Percentiles rank a stretch among this genome's conserved stretches.
Conservation (phyloP, 1,140 invertebrate genomes). For the Cylas formicarius region DNA sequence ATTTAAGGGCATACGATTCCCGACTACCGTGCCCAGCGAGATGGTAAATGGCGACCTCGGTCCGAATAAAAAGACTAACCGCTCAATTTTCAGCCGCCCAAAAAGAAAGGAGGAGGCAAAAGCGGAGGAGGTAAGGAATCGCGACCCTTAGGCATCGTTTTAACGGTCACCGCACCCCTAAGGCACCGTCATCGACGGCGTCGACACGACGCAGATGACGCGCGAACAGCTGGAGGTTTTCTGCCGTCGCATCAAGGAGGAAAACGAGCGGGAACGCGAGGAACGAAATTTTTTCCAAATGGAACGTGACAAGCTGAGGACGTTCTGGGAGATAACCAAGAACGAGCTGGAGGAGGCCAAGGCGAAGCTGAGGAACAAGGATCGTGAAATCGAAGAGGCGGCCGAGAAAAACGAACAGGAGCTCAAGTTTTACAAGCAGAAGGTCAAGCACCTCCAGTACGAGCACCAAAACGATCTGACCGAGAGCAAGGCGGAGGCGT, state of each 20-base stretch:
- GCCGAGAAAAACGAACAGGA: conserved; percentile 81
- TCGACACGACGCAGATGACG: conserved; percentile 86
- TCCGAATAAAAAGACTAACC: too few relatives aligned
- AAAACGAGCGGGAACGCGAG: conserved; percentile 87
- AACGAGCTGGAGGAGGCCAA: conserved; percentile 76
- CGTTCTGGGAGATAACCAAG: conserved; percentile 89
- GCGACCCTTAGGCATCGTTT: not conserved
- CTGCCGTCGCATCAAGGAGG: conserved; percentile 77
- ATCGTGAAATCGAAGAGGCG: conserved; percentile 79
- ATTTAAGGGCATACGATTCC: too few relatives aligned
- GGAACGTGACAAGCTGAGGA: conserved; percentile 88
- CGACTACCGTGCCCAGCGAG: too few relatives aligned
- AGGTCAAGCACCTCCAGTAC: conserved; percentile 87
- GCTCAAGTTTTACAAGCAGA: conserved; percentile 83
- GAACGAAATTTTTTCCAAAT: conserved; percentile 93
- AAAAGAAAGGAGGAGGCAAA: conserved; percentile 31
- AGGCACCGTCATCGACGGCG: conserved; percentile 75
- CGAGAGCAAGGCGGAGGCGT: conserved; percentile 67
- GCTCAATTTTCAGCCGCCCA: conserved; percentile 31
- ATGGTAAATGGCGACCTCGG: too few relatives aligned
- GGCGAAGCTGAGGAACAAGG: conserved; percentile 67
- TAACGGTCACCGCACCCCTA: not conserved
- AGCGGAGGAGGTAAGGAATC: conserved; percentile 17
- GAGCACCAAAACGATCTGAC: conserved; percentile 81
- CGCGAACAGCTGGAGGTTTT: conserved; percentile 89